Evolutionary conservation across 2,888 invertebrate genomes (phyloP).

Genomic region (Lumbricus terrestris): DNA sequence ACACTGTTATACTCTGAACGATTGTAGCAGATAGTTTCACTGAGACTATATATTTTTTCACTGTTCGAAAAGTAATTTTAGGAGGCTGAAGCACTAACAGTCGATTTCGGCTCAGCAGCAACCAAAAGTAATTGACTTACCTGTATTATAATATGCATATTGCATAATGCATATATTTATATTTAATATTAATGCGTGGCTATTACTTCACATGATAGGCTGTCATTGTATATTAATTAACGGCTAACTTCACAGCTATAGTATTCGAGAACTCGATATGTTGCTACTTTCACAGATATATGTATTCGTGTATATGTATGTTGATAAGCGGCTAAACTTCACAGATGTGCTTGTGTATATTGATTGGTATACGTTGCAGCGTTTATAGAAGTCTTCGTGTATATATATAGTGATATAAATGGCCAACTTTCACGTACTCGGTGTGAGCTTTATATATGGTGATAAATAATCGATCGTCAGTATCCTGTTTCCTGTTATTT

Average conservation of each 20-base stretch:
- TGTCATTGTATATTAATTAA: neutral
- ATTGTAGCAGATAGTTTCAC: too few relatives aligned
- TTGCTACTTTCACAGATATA: neutral
- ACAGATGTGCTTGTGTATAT: neutral
- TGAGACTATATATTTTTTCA: neutral
- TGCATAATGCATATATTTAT: too few relatives aligned
- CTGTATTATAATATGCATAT: too few relatives aligned
- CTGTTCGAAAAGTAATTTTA: too few relatives aligned
- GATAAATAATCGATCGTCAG: neutral
- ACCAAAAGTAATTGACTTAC: too few relatives aligned
- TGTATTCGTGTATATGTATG: neutral
- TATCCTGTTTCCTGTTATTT: neutral
- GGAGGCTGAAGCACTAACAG: neutral
- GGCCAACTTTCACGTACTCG: neutral
- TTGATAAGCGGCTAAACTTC: neutral
- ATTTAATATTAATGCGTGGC: too few relatives aligned
- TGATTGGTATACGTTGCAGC: neutral
- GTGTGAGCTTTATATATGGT: neutral
- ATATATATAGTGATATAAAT: neutral
- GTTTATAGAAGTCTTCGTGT: neutral
- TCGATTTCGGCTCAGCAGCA: too few relatives aligned
- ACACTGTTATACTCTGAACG: neutral
- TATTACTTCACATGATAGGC: neutral
- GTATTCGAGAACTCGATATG: neutral
- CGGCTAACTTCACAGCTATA: slow-evolving; percentile 3